A percentile compares a stretch with the other conserved stretches of the same genome.
phyloP scores from a whole-genome alignment of 2,113 vertebrate genomes.

The Odocoileus virginianus region DNA sequence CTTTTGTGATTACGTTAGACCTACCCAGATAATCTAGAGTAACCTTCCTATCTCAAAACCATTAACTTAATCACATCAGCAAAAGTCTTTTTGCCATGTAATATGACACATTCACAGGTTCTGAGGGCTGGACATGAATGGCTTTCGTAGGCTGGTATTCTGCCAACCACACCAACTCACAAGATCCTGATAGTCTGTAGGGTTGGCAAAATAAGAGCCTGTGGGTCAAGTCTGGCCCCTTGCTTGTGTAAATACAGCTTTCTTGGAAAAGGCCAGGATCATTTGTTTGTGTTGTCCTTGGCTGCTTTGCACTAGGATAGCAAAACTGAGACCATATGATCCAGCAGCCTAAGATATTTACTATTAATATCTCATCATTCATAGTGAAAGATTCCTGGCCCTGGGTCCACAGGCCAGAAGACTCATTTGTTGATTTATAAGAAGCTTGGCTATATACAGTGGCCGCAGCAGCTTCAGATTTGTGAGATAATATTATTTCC shows the following conservation, averaged over 20 bases:
- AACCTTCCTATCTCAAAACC: not conserved
- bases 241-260: not conserved
- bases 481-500: not conserved
- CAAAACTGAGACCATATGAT: not conserved
- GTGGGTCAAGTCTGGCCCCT: not conserved
- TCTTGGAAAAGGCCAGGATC: not conserved
- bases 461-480: not conserved
- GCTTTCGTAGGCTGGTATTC: not conserved
- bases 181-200: not conserved
- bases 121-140: not conserved
- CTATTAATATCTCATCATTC: not conserved
- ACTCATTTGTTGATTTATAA: not conserved
- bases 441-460: not conserved
- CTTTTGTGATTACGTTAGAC: not conserved
- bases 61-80: not conserved
- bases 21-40: not conserved
- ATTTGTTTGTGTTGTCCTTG: not conserved
- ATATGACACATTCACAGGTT: not conserved
- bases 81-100: not conserved
- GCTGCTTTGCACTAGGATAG: not conserved
- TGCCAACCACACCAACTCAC: not conserved
- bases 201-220: not conserved
- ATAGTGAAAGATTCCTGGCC: not conserved
- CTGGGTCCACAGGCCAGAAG: not conserved
- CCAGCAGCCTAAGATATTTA: not conserved